A percentile compares a stretch with the other conserved stretches of the same genome.
Evolutionary conservation across 2,888 invertebrate genomes (phyloP).

Genomic region (Salticus scenicus): DNA sequence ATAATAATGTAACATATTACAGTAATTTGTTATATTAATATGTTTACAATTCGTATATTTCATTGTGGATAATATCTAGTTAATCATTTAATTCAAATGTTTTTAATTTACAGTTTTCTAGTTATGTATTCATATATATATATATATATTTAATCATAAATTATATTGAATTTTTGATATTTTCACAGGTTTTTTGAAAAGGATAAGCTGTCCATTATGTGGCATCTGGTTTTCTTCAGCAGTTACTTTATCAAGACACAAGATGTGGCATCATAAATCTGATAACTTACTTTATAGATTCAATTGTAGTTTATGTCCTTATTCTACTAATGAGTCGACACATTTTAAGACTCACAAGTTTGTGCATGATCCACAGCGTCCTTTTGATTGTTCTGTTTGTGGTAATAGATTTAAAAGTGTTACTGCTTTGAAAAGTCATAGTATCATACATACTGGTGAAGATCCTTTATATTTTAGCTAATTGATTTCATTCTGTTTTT

Average conservation of each 20-base stretch:
- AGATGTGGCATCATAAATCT: constrained; percentile 51
- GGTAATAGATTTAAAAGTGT: constrained; percentile 39
- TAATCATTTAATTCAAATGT: too few relatives aligned
- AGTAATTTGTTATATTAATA: too few relatives aligned
- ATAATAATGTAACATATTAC: too few relatives aligned
- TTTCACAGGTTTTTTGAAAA: not conserved
- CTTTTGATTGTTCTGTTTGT: constrained; percentile 35
- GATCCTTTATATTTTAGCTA: not conserved
- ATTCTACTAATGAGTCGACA: constrained; percentile 44
- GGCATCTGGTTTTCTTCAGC: constrained; percentile 25
- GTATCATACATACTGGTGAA: constrained; percentile 53
- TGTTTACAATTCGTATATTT: too few relatives aligned
- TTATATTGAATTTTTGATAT: not conserved
- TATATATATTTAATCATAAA: too few relatives aligned
- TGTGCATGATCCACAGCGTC: constrained; percentile 40
- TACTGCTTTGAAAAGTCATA: constrained; percentile 31
- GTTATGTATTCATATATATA: too few relatives aligned
- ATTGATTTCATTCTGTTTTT: too few relatives aligned
- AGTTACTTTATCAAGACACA: constrained; percentile 44
- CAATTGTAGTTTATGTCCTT: constrained; percentile 52
- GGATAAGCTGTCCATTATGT: constrained; percentile 16
- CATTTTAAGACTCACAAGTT: constrained; percentile 35
- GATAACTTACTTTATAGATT: constrained; percentile 11
- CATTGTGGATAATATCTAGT: not conserved
- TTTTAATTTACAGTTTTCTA: too few relatives aligned